phyloP scores from a whole-genome alignment of 2,888 invertebrate species.

The Macropis europaea region DNA sequence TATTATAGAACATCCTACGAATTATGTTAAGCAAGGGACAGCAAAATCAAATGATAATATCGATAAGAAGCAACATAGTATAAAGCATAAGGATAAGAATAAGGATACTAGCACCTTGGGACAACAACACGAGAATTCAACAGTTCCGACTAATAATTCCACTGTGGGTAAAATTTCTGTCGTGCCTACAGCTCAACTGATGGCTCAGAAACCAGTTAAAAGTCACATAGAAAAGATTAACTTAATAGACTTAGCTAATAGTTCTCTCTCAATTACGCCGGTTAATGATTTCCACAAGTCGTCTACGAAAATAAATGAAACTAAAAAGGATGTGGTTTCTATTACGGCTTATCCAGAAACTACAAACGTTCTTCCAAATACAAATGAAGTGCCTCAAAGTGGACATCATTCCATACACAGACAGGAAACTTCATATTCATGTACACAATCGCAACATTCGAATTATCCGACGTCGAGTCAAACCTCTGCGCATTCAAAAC shows the following conservation, averaged over 20 bases:
- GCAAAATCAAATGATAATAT: conserved; percentile 54
- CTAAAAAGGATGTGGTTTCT: conserved; percentile 74
- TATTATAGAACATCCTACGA: conserved; percentile 54
- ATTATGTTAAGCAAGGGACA: conserved; percentile 43
- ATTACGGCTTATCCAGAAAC: conserved; percentile 73
- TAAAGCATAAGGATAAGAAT: conserved; percentile 68
- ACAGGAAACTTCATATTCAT: conserved; percentile 54
- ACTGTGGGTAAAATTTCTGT: conserved; percentile 70
- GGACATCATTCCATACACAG: conserved; percentile 54
- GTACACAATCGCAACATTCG: conserved; percentile 47
- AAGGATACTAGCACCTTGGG: conserved; percentile 45
- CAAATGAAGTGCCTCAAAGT: conserved; percentile 57
- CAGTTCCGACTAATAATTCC: conserved; percentile 47
- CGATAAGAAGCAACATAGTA: conserved; percentile 55
- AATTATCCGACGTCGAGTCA: conserved; percentile 44
- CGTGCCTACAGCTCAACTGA: conserved; percentile 72
- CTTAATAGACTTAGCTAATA: conserved; percentile 73
- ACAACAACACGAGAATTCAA: conserved; percentile 52
- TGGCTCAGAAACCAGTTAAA: conserved; percentile 70
- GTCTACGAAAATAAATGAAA: conserved; percentile 62
- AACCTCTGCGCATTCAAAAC: conserved; percentile 55
- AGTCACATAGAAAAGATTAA: conserved; percentile 70
- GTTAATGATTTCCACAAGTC: conserved; percentile 73
- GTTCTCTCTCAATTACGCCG: conserved; percentile 75
- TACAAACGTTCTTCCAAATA: conserved; percentile 50